Evolutionary conservation across 2,797 vertebrate species (phyloP), one percentile per base, ranked within the genome.

Genomic region (Miichthys miiuy): DNA sequence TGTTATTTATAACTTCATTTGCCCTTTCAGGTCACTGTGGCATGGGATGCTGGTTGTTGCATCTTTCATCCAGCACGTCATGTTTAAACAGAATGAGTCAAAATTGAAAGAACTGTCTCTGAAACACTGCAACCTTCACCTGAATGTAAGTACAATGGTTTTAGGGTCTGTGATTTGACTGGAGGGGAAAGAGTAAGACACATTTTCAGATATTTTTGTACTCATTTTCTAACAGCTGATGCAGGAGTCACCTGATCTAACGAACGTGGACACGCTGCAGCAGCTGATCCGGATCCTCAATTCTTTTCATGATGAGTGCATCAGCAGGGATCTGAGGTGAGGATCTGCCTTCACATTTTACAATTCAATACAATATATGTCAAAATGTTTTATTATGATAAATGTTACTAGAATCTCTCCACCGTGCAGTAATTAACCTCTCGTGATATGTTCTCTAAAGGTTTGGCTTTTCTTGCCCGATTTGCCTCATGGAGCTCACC

Each of bases 241-340:
- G 94, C 88, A 89, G 73, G 91, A 78, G 5, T 90, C 79, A 2
- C 62, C 90, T 41, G 92, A 95, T 48, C 23, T 96, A 0, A 76
- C 80, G 50, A 91, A 77, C 1, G 34, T 76, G 71, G 81, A 80
- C n/a, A 88, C 85, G 0, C 72, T 95, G 65, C 18, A 86, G 71
- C 65, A 88, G 85, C 86, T 95, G 67, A 95, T 96, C 38, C 91
- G 92, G 17, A 92, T 96, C 75, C 93, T 96, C 54, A 95, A 94
- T 20, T 89, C 85, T 0, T 94, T 93, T 67, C 87, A 95, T 1
- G 56, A 85, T 0, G 88, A 95, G 72, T 90, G 89, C 9, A 81
- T 93, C 81, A 81, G 80, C 85, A 80, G 85, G 42, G 88, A 93
- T 1, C 91, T 95, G 46, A 91, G 94, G 95, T 95, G 74, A 30